Percentiles rank a stretch among this genome's conserved stretches.
Evolutionary conservation across 2,888 invertebrate genomes (phyloP).

Genomic region (Hirtodrosophila trivittata): DNA sequence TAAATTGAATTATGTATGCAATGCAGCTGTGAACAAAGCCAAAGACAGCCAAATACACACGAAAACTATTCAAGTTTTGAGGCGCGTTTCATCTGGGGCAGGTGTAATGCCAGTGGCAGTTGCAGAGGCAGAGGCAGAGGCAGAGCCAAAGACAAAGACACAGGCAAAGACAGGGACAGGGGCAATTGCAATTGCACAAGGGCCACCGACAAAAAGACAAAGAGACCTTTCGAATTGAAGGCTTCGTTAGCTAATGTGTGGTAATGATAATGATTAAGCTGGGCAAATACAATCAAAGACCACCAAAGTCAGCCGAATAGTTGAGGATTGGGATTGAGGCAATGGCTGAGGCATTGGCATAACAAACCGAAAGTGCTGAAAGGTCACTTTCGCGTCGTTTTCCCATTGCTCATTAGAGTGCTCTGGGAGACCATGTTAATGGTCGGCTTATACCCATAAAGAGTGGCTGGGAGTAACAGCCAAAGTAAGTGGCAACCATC

Average conservation of each 20-base stretch:
- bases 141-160: constrained; percentile 22
- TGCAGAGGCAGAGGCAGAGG: constrained; percentile 26
- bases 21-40: constrained; percentile 41
- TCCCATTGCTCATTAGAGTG: constrained; percentile 42
- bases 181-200: constrained; percentile 53
- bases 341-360: neutral
- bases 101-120: constrained; percentile 14
- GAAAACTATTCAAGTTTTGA: constrained; percentile 67
- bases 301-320: neutral
- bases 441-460: neutral
- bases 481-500: constrained; percentile 13
- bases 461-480: neutral
- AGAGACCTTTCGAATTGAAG: constrained; percentile 77
- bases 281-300: constrained; percentile 48
- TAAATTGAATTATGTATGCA: constrained; percentile 67
- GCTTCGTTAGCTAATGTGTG: constrained; percentile 56
- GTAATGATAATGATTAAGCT: constrained; percentile 74
- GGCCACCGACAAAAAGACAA: constrained; percentile 23
- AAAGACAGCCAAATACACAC: constrained; percentile 42
- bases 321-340: neutral
- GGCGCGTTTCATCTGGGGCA: constrained; percentile 49
- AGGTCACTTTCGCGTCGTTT: constrained; percentile 20
- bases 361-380: constrained; percentile 1
- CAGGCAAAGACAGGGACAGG: constrained; percentile 22
- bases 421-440: constrained; percentile 27